Percentiles rank a stretch among this genome's conserved stretches.
Conservation (phyloP, 2,888 invertebrate species). For the Eupithecia tripunctaria region DNA sequence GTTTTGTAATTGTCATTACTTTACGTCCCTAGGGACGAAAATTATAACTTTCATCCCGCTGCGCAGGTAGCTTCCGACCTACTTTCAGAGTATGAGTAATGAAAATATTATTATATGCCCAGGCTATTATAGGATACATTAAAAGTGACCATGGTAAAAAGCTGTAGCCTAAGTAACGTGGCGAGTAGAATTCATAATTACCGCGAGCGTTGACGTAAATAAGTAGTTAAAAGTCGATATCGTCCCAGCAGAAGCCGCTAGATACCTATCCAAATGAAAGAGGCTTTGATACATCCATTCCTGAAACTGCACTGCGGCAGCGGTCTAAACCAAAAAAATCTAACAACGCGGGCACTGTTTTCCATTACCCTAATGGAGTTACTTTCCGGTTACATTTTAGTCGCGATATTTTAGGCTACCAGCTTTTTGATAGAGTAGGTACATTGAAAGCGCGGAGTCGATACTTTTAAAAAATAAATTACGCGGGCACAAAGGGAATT, state of each 20-base stretch:
- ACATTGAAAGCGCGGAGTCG: constrained; percentile 41
- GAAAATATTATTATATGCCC: neutral
- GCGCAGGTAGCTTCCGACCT: too few relatives aligned
- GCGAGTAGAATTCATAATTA: constrained; percentile 62
- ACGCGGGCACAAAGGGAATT: constrained; percentile 41
- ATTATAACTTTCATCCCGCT: too few relatives aligned
- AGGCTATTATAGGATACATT: constrained; percentile 12
- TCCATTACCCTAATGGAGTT: constrained; percentile 80
- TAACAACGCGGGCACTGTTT: constrained; percentile 73
- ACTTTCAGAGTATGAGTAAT: too few relatives aligned
- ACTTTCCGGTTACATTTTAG: constrained; percentile 71
- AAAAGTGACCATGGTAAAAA: constrained; percentile 53
- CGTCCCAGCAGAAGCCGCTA: constrained; percentile 49
- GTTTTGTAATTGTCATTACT: too few relatives aligned
- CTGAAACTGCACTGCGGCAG: constrained; percentile 79
- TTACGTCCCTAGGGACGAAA: too few relatives aligned
- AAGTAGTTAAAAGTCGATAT: constrained; percentile 66
- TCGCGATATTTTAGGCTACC: constrained; percentile 58
- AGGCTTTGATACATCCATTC: constrained; percentile 78
- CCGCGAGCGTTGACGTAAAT: constrained; percentile 65
- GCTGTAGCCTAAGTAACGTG: constrained; percentile 34
- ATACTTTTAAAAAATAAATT: constrained; percentile 49
- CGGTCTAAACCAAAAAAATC: constrained; percentile 66
- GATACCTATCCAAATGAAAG: constrained; percentile 74
- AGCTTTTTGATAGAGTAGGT: constrained; percentile 47